Percentiles rank a stretch among this genome's conserved stretches.
These are phyloP conservation scores for Synanthedon tipuliformis DNA, from an alignment of 2,888 invertebrate genomes.

Conservation along the genomic window DNA sequence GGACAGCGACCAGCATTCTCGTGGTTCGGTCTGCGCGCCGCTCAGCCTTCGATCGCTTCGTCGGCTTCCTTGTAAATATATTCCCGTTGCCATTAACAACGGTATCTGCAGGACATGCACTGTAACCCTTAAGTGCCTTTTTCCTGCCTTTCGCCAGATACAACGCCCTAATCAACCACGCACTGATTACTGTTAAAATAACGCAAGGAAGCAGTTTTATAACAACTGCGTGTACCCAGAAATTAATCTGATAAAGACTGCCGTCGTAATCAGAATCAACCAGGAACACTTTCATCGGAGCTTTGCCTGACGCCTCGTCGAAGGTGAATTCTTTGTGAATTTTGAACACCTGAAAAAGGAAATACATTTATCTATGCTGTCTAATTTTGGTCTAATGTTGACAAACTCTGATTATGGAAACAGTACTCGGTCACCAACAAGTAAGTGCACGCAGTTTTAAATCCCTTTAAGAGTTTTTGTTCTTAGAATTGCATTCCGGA, in stretches of 20 bases:
- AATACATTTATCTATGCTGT: background rate
- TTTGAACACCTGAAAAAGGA: slow-evolving; percentile 49
- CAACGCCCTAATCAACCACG: slow-evolving; percentile 77
- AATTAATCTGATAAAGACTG: slow-evolving; percentile 76
- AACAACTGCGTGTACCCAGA: slow-evolving; percentile 84
- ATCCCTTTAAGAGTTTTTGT: too few species aligned
- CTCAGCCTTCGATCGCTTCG: slow-evolving; percentile 55
- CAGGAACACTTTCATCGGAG: slow-evolving; percentile 50
- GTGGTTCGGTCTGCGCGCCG: slow-evolving; percentile 82
- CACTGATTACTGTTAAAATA: slow-evolving; percentile 79
- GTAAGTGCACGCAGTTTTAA: too few species aligned
- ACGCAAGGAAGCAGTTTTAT: slow-evolving; percentile 85
- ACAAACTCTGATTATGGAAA: too few species aligned
- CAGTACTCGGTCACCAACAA: too few species aligned
- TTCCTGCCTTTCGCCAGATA: slow-evolving; percentile 77
- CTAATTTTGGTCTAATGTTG: background rate
- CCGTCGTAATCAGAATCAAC: slow-evolving; percentile 70
- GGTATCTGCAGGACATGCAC: slow-evolving; percentile 45
- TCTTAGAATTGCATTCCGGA: too few species aligned
- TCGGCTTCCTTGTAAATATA: slow-evolving; percentile 46
- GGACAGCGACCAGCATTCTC: slow-evolving; percentile 87
- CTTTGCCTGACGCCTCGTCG: slow-evolving; percentile 17
- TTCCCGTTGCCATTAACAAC: slow-evolving; percentile 48
- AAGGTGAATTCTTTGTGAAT: slow-evolving; percentile 41
- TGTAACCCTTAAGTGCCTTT: slow-evolving; percentile 67